These are phyloP conservation scores for Hepsetus odoe DNA, from an alignment of 2,113 vertebrate species.

Conservation along the genomic window DNA sequence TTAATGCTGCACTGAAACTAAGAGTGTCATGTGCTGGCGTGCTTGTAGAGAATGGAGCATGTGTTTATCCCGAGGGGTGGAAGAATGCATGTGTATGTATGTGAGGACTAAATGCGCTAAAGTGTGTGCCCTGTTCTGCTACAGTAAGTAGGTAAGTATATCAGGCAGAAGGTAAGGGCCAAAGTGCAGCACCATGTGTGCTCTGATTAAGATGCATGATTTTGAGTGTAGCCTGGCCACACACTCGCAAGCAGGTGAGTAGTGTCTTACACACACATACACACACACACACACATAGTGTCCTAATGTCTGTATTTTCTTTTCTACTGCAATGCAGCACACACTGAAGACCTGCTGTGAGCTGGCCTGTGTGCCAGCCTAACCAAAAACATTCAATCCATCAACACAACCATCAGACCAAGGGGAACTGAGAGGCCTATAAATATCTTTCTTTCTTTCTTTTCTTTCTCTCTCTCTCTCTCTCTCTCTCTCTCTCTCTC, in stretches of 20 bases:
- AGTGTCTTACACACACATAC: constrained; percentile 18
- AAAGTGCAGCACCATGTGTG: constrained; percentile 39
- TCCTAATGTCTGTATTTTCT: constrained; percentile 43
- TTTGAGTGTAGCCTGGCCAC: constrained; percentile 17
- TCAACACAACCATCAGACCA: constrained; percentile 55
- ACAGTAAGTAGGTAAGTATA: constrained; percentile 42
- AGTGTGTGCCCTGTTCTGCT: constrained; percentile 28
- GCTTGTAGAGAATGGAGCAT: constrained; percentile 8
- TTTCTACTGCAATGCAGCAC: constrained; percentile 59
- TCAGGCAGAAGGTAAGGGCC: constrained; percentile 44
- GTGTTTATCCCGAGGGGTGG: constrained; percentile 20
- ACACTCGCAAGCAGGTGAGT: constrained; percentile 15
- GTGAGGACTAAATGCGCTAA: constrained; percentile 7
- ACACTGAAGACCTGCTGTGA: constrained; percentile 52
- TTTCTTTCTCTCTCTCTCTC: constrained; percentile 2
- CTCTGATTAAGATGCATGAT: constrained; percentile 52
- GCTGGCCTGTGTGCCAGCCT: constrained; percentile 50
- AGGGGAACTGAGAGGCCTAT: constrained; percentile 48
- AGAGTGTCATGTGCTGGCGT: neutral
- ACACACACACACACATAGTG: constrained; percentile 26
- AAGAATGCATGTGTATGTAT: neutral
- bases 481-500: neutral
- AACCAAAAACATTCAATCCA: constrained; percentile 56
- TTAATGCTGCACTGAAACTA: neutral
- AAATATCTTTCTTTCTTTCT: constrained; percentile 36